Conservation (phyloP, 2,888 invertebrate genomes). For the Drosophila heteroneura region DNA sequence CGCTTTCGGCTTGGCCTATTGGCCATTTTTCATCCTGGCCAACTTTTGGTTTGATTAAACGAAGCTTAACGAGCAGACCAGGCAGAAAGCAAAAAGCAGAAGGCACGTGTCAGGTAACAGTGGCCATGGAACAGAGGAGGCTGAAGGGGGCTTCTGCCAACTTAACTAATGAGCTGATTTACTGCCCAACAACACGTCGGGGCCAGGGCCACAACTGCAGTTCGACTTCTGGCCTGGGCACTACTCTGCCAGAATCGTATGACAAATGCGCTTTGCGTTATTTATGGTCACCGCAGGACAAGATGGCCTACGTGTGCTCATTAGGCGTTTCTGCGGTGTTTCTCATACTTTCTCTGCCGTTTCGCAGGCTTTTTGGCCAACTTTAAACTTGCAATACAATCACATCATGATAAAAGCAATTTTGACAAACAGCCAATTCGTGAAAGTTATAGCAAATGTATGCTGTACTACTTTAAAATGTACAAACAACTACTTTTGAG, state of each 20-base stretch:
- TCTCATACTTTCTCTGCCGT: too few relatives aligned
- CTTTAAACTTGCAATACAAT: slow-evolving; percentile 32
- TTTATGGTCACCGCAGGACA: slow-evolving; percentile 82
- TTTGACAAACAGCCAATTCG: neutral
- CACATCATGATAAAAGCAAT: slow-evolving; percentile 4
- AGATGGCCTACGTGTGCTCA: slow-evolving; percentile 79
- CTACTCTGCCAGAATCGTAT: slow-evolving; percentile 56
- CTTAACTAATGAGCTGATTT: slow-evolving; percentile 84
- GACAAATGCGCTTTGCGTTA: slow-evolving; percentile 81
- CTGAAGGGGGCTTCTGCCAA: slow-evolving; percentile 45
- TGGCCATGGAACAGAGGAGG: neutral
- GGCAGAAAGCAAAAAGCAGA: slow-evolving; percentile 19
- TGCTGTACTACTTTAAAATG: neutral
- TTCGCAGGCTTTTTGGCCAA: neutral
- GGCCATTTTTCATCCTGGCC: slow-evolving; percentile 77
- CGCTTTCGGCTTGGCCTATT: slow-evolving; percentile 61
- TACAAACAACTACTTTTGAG: neutral
- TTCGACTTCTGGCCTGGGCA: slow-evolving; percentile 21
- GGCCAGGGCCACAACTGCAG: slow-evolving; percentile 52
- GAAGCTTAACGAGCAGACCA: slow-evolving; percentile 76
- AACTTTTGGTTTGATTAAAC: slow-evolving; percentile 84
- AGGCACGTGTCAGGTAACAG: slow-evolving; percentile 32
- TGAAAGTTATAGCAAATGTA: too few relatives aligned
- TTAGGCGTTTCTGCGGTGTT: slow-evolving; percentile 41
- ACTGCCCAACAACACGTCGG: slow-evolving; percentile 71